These are phyloP conservation scores for Chauna torquata DNA, from an alignment of 2,113 vertebrate genomes.

Conservation along the genomic window DNA sequence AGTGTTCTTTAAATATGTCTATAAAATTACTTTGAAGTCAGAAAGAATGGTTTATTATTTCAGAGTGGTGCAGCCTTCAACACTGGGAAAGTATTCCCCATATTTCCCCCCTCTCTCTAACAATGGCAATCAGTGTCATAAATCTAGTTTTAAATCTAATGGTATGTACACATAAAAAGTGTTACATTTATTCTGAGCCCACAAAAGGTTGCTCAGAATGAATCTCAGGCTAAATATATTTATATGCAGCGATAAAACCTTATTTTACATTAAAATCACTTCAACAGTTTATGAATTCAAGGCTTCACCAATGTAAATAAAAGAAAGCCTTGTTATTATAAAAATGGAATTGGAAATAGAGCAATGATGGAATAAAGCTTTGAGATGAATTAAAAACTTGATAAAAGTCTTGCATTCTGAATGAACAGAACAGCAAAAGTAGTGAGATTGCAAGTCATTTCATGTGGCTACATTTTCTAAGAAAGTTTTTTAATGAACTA, in stretches of 20 bases:
- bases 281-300: slow-evolving; percentile 51
- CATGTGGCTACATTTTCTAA: not conserved
- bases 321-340: slow-evolving; percentile 40
- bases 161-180: slow-evolving; percentile 18
- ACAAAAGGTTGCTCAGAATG: slow-evolving; percentile 43
- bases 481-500: slow-evolving; percentile 16
- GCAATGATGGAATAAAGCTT: slow-evolving; percentile 33
- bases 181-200: slow-evolving; percentile 19
- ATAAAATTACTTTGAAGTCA: slow-evolving; percentile 26
- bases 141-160: slow-evolving; percentile 49
- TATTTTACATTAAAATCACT: slow-evolving; percentile 47
- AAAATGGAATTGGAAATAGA: slow-evolving; percentile 41
- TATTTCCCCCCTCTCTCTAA: not conserved
- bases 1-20: not conserved
- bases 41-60: slow-evolving; percentile 37
- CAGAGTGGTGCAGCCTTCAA: not conserved
- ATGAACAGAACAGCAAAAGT: not conserved
- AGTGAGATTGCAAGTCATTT: not conserved
- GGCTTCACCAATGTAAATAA: slow-evolving; percentile 47
- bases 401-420: slow-evolving; percentile 13
- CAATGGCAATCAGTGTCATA: not conserved
- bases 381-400: slow-evolving; percentile 31
- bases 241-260: slow-evolving; percentile 50
- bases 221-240: slow-evolving; percentile 60
- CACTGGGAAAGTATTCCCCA: not conserved